These are phyloP conservation scores for Xanthia togata DNA, from an alignment of 2,888 invertebrate species.

Conservation along the genomic window DNA sequence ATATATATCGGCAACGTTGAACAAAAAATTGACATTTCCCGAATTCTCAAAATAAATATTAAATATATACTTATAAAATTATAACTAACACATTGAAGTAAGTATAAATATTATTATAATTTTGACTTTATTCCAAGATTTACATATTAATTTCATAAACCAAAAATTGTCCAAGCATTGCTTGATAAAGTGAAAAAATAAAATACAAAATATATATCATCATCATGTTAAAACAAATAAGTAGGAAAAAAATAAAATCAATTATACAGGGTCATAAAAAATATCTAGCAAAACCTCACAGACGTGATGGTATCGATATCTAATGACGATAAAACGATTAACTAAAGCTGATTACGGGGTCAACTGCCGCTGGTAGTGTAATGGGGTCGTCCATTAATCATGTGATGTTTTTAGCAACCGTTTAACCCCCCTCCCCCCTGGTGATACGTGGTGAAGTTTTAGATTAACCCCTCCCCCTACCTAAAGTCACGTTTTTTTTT, in stretches of 20 bases:
- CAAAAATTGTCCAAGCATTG: neutral
- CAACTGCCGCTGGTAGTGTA: neutral
- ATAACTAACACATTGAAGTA: conserved; percentile 2
- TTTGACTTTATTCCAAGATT: conserved; percentile 27
- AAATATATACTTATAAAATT: neutral
- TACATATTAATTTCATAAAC: conserved; percentile 31
- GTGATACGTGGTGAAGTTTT: too few species aligned
- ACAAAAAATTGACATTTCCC: neutral
- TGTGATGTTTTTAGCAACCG: too few species aligned
- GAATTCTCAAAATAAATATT: conserved; percentile 3
- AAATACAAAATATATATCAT: neutral
- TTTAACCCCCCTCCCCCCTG: too few species aligned
- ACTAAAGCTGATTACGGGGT: neutral
- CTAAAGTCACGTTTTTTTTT: too few species aligned
- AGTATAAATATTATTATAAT: conserved; percentile 11
- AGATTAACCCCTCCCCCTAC: too few species aligned
- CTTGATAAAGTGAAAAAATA: too few species aligned
- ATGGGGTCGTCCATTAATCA: too few species aligned
- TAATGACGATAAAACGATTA: neutral
- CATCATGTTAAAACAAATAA: neutral
- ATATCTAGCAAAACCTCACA: neutral
- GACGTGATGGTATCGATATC: neutral
- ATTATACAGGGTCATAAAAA: neutral
- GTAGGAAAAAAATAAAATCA: neutral
- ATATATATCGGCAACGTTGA: neutral